A percentile compares a stretch with the other conserved stretches of the same genome.
Evolutionary conservation across 2,113 vertebrate species (phyloP).

Genomic region (Spheniscus mendiculus): DNA sequence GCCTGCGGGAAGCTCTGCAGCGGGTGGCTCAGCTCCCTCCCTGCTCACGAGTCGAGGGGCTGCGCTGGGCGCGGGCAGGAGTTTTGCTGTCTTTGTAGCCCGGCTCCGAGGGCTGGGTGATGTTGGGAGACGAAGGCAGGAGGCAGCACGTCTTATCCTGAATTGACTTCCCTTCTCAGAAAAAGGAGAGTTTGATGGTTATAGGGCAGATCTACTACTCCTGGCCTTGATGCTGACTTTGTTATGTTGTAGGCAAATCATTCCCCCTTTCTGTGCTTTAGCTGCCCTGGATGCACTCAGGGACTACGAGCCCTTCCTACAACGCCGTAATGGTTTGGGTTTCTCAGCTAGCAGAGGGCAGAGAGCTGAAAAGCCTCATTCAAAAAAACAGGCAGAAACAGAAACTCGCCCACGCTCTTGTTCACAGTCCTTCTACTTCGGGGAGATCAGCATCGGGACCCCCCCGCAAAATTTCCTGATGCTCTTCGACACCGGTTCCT

Average conservation of each 20-base stretch:
- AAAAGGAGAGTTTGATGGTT: not conserved
- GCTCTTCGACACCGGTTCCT: constrained; percentile 63
- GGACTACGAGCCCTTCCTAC: not conserved
- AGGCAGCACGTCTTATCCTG: not conserved
- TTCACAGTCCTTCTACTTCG: constrained; percentile 55
- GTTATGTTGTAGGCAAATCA: too few species aligned
- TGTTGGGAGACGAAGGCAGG: not conserved
- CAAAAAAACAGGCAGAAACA: not conserved
- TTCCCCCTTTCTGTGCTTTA: not conserved
- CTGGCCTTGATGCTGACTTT: not conserved
- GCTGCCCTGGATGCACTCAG: not conserved
- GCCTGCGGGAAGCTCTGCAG: not conserved
- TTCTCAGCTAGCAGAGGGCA: not conserved
- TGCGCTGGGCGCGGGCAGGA: not conserved
- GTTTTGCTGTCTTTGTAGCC: not conserved
- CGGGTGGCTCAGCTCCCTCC: not conserved
- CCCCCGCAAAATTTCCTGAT: constrained; percentile 56
- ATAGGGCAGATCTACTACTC: not conserved
- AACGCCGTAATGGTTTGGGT: not conserved
- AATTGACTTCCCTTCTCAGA: not conserved
- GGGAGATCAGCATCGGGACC: constrained; percentile 63
- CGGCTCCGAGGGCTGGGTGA: not conserved
- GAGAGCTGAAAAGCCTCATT: not conserved
- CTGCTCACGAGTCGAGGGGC: too few species aligned
- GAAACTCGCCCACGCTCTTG: rapidly evolving